These are phyloP conservation scores for Bellardia bayeri DNA, from an alignment of 2,888 invertebrate species.

Conservation along the genomic window DNA sequence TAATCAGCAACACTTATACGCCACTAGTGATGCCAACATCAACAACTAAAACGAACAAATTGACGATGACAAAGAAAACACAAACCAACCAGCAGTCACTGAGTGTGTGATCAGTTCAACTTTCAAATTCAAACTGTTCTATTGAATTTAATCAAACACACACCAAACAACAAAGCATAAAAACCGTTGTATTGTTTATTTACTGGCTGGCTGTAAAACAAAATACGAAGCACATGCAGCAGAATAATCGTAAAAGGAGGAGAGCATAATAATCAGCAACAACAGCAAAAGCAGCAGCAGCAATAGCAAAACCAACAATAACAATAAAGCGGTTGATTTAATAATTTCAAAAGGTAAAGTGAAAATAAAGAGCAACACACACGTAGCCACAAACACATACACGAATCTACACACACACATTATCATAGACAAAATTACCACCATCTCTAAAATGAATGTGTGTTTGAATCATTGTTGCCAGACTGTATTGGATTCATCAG, in stretches of 20 bases:
- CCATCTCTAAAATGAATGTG: background rate
- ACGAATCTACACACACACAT: slow-evolving; percentile 14
- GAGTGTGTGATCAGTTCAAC: slow-evolving; percentile 66
- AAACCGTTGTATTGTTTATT: slow-evolving; percentile 65
- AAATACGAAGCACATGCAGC: slow-evolving; percentile 22
- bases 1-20: slow-evolving; percentile 67
- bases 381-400: background rate
- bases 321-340: slow-evolving; percentile 43
- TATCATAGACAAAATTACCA: background rate
- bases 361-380: slow-evolving; percentile 55
- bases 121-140: slow-evolving; percentile 71
- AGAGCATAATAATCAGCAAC: slow-evolving; percentile 24
- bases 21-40: slow-evolving; percentile 58
- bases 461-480: background rate
- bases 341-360: slow-evolving; percentile 65
- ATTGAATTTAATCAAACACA: slow-evolving; percentile 56
- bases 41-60: slow-evolving; percentile 7
- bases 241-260: slow-evolving; percentile 61
- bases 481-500: background rate
- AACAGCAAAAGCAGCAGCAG: slow-evolving; percentile 1
- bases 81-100: slow-evolving; percentile 1
- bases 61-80: slow-evolving; percentile 19
- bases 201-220: slow-evolving; percentile 50
- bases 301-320: slow-evolving; percentile 46
- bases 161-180: slow-evolving; percentile 52